Evolutionary conservation across 2,888 invertebrate species (phyloP), one percentile per base, ranked within the genome.

Genomic region (Arrhopalites spinosus): DNA sequence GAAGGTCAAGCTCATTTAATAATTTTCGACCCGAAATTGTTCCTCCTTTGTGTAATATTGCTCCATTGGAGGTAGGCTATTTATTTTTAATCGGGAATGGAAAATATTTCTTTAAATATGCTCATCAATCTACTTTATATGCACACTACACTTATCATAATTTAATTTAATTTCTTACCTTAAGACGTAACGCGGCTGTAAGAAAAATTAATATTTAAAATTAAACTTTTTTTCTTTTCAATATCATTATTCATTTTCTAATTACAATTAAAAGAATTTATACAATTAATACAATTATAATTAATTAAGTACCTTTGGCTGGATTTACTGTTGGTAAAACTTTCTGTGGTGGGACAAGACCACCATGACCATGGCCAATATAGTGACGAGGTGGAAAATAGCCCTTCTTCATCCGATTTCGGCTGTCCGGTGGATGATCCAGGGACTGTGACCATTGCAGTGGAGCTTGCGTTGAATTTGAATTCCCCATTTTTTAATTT

Each of bases 21-120:
- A 91, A 90, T 74, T 88, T 88, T 74, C 92, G 87, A 3, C 92
- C 92, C 83, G 91, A 92, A 84, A 94, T 91, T 79, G 94, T 94
- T 70, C 94, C 94, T 0, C 93, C 93, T 5, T 91, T 91, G 83
- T 92, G 92, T 74, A 94, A 86, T 84, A 93, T 93, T 83, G 90
- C 91, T 70, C 94, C 94, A 86, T 94, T 94, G 85, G 93, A 91
- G 2, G 94, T 94, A 75, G 90, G 89, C 78, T 93, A n/a, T n/a
- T n/a, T n/a, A n/a, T n/a, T n/a, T n/a, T n/a, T n/a, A n/a, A n/a
- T n/a, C n/a, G n/a, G n/a, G n/a, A n/a, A n/a, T n/a, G n/a, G n/a
- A n/a, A n/a, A n/a, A n/a, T n/a, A n/a, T n/a, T n/a, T n/a, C n/a
- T n/a, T n/a, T n/a, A n/a, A n/a, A n/a, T n/a, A n/a, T n/a, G n/a